Base-by-base conservation (phyloP, 2,797 vertebrate genomes). In the Aratinga solstitialis region DNA sequence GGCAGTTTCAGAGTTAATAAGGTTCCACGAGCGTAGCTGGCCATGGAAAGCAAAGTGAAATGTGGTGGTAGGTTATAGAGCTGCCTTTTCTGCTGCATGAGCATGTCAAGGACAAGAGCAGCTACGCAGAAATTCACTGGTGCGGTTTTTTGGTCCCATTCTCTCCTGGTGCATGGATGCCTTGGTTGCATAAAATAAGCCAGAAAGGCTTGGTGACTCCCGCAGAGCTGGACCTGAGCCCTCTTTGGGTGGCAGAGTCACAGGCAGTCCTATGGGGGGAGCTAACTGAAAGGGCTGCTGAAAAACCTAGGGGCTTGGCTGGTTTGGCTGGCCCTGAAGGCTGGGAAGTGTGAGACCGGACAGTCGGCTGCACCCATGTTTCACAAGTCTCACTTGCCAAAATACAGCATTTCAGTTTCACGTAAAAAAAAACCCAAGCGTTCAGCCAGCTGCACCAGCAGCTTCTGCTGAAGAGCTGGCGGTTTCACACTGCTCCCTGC, bases 391-490 rank as follows among this genome's bases (percentile, higher is more conserved):
- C 10, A 1, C 68, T 94, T 91, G 86, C 75, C 72, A 89, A 93
- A 93, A 89, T 36, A 80, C 0, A 54, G 45, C 32, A 38, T 90
- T 95, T 92, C 78, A 1, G 92, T 96, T 96, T 91, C 91, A 53
- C 15, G 30, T 20, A 24, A 0, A 8, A 62, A 61, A 56, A 53
- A 23, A 0, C 10, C 12, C 22, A 61, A 85, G 42, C 0, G 12
- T 80, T 93, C 88, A 74, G 50, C 32, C 90, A 93, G 93, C 94
- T 96, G 95, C 4, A 13, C 94, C 93, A 96, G 96, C 96, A 95
- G 88, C 94, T 95, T 92, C 90, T 93, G 90, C 90, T 94, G 45
- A 80, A 88, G 21, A 84, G 86, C 92, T 92, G 84, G 73, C 72
- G 72, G 90, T 85, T 94, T 95, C 95, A 82, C 75, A 72, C 74